These are phyloP conservation scores for Phymastichus coffea DNA, from an alignment of 1,140 invertebrate genomes.

Conservation along the genomic window DNA sequence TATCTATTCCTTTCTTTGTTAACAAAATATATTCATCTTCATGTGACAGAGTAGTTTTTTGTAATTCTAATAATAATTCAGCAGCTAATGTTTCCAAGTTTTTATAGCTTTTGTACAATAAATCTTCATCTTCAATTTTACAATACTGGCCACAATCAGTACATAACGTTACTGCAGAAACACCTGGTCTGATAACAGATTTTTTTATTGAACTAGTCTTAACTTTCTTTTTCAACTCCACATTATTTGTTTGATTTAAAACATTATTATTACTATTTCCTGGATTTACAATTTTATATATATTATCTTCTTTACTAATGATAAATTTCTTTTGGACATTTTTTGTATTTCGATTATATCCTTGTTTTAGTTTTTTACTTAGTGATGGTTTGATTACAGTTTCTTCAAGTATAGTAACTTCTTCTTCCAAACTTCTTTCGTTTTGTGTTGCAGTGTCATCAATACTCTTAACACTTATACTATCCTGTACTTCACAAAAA, in stretches of 20 bases:
- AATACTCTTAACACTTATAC: too few relatives aligned
- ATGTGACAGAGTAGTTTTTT: not conserved
- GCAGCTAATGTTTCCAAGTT: conserved; percentile 7
- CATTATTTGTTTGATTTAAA: not conserved
- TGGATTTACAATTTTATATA: too few relatives aligned
- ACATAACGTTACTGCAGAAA: conserved; percentile 4
- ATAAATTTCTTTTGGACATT: not conserved
- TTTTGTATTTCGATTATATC: not conserved
- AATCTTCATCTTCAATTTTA: conserved; percentile 4
- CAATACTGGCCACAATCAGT: not conserved
- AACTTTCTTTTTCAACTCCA: not conserved
- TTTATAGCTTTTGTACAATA: not conserved
- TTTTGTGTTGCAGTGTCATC: too few relatives aligned
- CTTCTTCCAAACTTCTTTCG: too few relatives aligned
- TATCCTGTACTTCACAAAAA: too few relatives aligned
- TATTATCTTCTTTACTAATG: not conserved
- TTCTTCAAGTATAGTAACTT: too few relatives aligned
- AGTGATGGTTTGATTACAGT: too few relatives aligned
- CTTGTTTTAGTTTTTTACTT: not conserved
- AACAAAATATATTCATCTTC: not conserved
- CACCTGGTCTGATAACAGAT: not conserved
- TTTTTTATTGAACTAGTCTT: not conserved
- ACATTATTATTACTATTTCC: too few relatives aligned
- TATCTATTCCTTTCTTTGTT: conserved; percentile 8
- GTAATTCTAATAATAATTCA: conserved; percentile 15